Base-by-base conservation (phyloP, 2,113 vertebrate genomes). In the Sphyrna mokarran region DNA sequence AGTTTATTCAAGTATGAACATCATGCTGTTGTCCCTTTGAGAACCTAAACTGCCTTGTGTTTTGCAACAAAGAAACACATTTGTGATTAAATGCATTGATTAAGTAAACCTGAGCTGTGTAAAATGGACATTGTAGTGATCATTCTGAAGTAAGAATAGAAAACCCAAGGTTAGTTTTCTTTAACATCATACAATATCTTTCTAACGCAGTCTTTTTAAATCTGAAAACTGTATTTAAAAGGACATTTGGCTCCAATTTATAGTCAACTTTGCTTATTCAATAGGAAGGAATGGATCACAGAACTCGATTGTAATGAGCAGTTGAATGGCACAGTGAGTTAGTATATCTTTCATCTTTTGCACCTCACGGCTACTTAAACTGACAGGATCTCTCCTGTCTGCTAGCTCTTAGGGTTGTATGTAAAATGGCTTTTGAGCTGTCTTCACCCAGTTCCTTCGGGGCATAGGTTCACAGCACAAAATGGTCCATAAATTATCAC, bases 31-130 rank as follows among this genome's bases (percentile, higher is more conserved):
- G 68, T 43, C 68, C 94, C 69, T 72, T 95, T 95, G 58, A 76
- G 94, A 72, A 37, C 37, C 40, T 94, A 94, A 94, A 94, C 63
- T 94, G 66, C 63, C 91, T 33, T 69, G 91, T 69, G 94, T 95
- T 33, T 72, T 20, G 69, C 69, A 95, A 95, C 94, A 95, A 95
- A 76, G 69, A 54, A 43, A 72, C 66, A 33, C 43, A 33, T 26
- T 94, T 94, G 87, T 91, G 87, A 91, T 83, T 83, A 83, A 83
- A 83, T 43, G 40, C 40, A 83, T 83, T 83, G 80, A 83, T 83
- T 83, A 83, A 83, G 18, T 83, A 83, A 83, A 83, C 68, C 61
- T 66, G 33, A 37, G 33, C 7, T 93, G 89, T 93, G 61, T n/a
- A 66, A 66, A 93, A 93, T 63, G 61, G 33, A 68, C 33, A 63